These are phyloP conservation scores for Muntiacus reevesi DNA, from an alignment of 2,113 vertebrate genomes.

Conservation along the genomic window DNA sequence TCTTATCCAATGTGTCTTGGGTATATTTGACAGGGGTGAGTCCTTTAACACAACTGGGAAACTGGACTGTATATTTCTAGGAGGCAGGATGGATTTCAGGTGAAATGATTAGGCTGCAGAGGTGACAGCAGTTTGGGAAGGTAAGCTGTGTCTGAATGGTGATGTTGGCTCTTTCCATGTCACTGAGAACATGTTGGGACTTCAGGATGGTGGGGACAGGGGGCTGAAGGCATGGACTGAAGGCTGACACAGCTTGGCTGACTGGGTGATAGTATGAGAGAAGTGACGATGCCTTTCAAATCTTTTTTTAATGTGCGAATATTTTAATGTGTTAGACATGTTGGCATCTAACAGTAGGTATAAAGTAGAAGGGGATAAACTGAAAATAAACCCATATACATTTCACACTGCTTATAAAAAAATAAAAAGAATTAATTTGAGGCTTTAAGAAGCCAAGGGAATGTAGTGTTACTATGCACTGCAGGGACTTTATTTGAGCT, in stretches of 20 bases:
- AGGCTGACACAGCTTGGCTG: background rate
- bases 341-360: background rate
- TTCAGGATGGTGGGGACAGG: background rate
- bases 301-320: background rate
- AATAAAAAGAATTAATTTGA: background rate
- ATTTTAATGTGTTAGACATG: conserved; percentile 14
- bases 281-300: background rate
- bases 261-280: background rate
- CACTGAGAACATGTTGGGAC: background rate
- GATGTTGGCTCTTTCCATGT: background rate
- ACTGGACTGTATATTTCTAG: background rate
- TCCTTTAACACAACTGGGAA: background rate
- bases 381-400: conserved; percentile 28
- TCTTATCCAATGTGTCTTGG: background rate
- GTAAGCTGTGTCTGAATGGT: background rate
- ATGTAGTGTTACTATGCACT: background rate
- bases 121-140: background rate
- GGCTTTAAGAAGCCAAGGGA: background rate
- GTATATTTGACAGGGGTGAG: background rate
- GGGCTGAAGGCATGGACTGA: background rate
- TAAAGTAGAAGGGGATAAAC: background rate
- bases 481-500: background rate
- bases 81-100: background rate
- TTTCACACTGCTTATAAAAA: conserved; percentile 41
- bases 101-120: background rate